Evolutionary conservation across 2,113 vertebrate genomes (phyloP), one percentile per base, ranked within the genome.

Genomic region (Sitta europaea): DNA sequence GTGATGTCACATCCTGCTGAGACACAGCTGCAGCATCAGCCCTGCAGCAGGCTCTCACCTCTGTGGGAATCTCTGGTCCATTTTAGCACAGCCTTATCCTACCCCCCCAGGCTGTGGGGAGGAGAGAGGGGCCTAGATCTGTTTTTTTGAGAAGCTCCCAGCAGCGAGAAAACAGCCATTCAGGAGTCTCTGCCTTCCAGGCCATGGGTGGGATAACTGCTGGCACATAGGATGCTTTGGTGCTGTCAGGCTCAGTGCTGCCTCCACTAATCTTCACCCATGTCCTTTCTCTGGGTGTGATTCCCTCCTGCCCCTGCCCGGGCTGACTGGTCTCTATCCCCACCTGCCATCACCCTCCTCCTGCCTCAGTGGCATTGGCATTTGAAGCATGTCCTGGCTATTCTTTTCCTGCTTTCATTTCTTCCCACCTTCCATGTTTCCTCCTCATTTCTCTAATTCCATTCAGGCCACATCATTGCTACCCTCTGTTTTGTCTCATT

Each of bases 401-500:
- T 76, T 33, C 68, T 88, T 92, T 81, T 78, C 45, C 25, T 24
- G 57, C 29, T n/a, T 85, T 23, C 22, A 22, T 25, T 43, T 83
- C 68, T 81, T 74, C 35, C 22, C 43, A 42, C 27, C 10, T 35
- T 9, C 36, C 0, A 1, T 29, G 35, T 48, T 90, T 61, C 35
- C 9, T 38, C 7, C 3, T 71, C n/a, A 40, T 88, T 75, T 90
- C 42, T 83, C 40, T 78, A 31, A 88, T 95, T 93, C 59, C 31
- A 70, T 92, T 92, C 22, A 1, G 71, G 43, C 31, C 61, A 86
- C 3, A 0, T 92, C 35, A 78, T 87, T 3, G 0, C 40, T 84
- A 14, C 43, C 25, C 24, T 74, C 76, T 88, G 54, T 90, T 96
- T 93, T 93, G 58, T 89, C 83, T 78, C 47, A 25, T 61, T 93